These are phyloP conservation scores for Hecatera dysodea DNA, from an alignment of 2,888 invertebrate species.

Conservation along the genomic window DNA sequence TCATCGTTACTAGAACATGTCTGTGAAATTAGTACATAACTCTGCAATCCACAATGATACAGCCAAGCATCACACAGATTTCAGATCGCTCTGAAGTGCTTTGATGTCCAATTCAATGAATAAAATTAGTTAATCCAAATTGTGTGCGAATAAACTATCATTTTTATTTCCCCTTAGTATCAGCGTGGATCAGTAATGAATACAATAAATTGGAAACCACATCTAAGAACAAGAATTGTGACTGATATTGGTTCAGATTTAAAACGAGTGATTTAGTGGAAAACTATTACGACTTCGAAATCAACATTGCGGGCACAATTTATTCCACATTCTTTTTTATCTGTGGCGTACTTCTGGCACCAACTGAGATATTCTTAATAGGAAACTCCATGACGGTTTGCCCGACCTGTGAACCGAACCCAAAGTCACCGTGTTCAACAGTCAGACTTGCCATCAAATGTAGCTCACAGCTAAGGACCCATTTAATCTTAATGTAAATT, in stretches of 20 bases:
- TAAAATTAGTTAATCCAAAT: slow-evolving; percentile 13
- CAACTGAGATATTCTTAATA: neutral
- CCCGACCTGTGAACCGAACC: neutral
- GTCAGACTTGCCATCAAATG: neutral
- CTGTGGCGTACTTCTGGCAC: neutral
- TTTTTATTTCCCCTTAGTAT: slow-evolving; percentile 36
- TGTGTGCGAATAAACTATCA: slow-evolving; percentile 34
- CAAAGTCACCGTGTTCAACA: neutral
- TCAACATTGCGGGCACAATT: neutral
- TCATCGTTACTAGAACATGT: slow-evolving; percentile 68
- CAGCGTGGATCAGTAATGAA: neutral
- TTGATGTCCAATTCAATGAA: slow-evolving; percentile 49
- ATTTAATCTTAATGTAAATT: too few relatives aligned
- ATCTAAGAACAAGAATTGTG: neutral
- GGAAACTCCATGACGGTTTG: neutral
- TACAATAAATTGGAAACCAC: neutral
- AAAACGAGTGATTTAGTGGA: neutral
- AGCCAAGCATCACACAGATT: slow-evolving; percentile 47
- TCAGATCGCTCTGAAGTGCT: slow-evolving; percentile 32
- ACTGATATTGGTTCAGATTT: slow-evolving; percentile 8
- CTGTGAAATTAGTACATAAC: slow-evolving; percentile 66
- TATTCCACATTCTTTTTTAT: neutral
- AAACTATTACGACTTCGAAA: neutral
- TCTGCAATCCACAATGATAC: slow-evolving; percentile 55
- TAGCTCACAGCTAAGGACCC: too few relatives aligned